phyloP scores from a whole-genome alignment of 2,797 vertebrate species.

The Parambassis ranga region DNA sequence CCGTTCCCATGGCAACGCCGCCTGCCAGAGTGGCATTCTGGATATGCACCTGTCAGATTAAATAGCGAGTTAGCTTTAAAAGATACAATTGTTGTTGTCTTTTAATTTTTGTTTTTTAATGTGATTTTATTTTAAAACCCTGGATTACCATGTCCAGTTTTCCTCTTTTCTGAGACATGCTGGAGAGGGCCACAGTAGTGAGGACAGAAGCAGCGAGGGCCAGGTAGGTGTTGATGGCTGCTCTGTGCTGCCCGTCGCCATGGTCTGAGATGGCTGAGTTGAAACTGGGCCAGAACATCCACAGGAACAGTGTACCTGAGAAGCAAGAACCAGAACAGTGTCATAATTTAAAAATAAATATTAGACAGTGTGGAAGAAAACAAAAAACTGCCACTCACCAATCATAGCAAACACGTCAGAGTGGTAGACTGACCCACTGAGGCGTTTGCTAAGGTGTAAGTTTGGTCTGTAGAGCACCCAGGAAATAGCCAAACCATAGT shows the following conservation, averaged over 20 bases:
- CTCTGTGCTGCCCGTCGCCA: conserved; percentile 90
- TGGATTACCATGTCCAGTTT: conserved; percentile 92
- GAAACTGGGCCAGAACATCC: conserved; percentile 99
- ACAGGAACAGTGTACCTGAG: conserved; percentile 93
- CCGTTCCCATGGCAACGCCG: conserved; percentile 92
- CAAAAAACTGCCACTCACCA: conserved; percentile 77
- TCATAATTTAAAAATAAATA: too few species aligned
- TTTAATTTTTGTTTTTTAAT: not conserved
- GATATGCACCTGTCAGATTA: conserved; percentile 87
- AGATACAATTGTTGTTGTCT: not conserved
- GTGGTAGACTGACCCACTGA: conserved; percentile 85
- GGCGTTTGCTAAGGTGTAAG: conserved; percentile 84
- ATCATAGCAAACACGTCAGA: conserved; percentile 97
- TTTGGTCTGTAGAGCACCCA: conserved; percentile 90
- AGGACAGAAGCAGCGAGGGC: conserved; percentile 87
- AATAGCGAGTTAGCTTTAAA: not conserved
- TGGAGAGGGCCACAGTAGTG: conserved; percentile 89
- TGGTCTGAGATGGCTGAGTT: conserved; percentile 89
- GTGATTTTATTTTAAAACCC: too few species aligned
- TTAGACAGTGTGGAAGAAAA: not conserved
- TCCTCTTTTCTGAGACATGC: conserved; percentile 86
- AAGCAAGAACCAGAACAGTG: not conserved
- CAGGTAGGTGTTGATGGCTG: conserved; percentile 93
- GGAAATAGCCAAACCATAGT: conserved; percentile 92
- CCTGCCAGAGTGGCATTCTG: conserved; percentile 94